These are phyloP conservation scores for Cassiopea andromeda DNA, from an alignment of 30 jellyfish, hydroid and myxozoan genomes.

Conservation along the genomic window DNA sequence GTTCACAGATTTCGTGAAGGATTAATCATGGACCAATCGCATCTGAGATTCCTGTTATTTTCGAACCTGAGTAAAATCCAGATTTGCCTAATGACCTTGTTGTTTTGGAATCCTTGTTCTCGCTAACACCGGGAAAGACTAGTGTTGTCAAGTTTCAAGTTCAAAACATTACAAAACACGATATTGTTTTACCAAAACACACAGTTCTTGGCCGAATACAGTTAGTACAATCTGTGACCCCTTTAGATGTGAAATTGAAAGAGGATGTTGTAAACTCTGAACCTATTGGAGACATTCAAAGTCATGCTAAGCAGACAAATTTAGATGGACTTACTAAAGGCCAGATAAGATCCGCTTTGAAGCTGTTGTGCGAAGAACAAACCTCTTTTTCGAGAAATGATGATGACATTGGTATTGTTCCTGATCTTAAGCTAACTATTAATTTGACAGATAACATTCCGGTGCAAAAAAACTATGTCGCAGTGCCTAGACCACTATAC, in stretches of 20 bases:
- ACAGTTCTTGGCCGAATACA: constrained; percentile 44
- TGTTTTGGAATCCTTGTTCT: constrained; percentile 30
- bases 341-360: constrained; percentile 1
- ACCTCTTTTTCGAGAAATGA: constrained; percentile 26
- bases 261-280: neutral
- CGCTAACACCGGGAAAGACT: constrained; percentile 35
- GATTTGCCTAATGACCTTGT: constrained; percentile 36
- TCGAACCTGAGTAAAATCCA: constrained; percentile 6
- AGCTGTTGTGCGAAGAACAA: constrained; percentile 14
- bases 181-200: constrained; percentile 51
- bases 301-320: neutral
- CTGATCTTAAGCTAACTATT: constrained; percentile 20
- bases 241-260: constrained; percentile 5
- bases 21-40: constrained; percentile 8
- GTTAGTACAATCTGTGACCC: constrained; percentile 60
- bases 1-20: constrained; percentile 7
- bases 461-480: constrained; percentile 10
- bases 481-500: constrained; percentile 34
- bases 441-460: constrained; percentile 27
- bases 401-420: constrained; percentile 25
- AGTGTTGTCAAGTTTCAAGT: constrained; percentile 43
- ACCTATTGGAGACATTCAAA: neutral
- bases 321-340: constrained; percentile 24
- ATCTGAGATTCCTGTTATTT: neutral
- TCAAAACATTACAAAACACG: constrained; percentile 38